A percentile compares a stretch with the other conserved stretches of the same genome.
phyloP scores from a whole-genome alignment of 2,888 invertebrate genomes.

The Thecophora atra region DNA sequence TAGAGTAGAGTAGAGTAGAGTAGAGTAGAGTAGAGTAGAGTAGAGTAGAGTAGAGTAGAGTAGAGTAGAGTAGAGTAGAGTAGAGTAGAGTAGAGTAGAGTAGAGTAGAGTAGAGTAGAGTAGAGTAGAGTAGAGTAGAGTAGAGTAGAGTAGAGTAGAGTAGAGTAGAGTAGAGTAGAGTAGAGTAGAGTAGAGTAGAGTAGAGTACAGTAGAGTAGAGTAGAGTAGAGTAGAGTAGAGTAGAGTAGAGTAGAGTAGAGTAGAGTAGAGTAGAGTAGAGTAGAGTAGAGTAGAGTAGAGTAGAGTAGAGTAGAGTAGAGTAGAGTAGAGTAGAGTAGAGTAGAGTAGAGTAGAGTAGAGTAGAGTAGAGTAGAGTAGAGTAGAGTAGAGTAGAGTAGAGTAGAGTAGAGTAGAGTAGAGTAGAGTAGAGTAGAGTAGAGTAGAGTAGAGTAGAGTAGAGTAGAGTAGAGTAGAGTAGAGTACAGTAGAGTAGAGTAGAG shows the following conservation, averaged over 20 bases:
- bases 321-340: slow-evolving; percentile 2
- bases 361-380: slow-evolving; percentile 7
- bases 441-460: slow-evolving; percentile 6
- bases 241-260: slow-evolving; percentile 5
- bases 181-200: too few species aligned
- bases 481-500: neutral
- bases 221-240: neutral
- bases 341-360: slow-evolving; percentile 14
- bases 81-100: too few species aligned
- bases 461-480: slow-evolving; percentile 11
- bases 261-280: slow-evolving; percentile 1
- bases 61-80: too few species aligned
- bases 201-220: neutral
- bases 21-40: too few species aligned
- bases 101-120: too few species aligned
- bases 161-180: too few species aligned
- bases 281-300: slow-evolving; percentile 7
- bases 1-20: too few species aligned
- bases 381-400: slow-evolving; percentile 3
- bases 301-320: slow-evolving; percentile 11
- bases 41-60: too few species aligned
- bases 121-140: too few species aligned
- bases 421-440: slow-evolving; percentile 14
- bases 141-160: too few species aligned
- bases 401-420: slow-evolving; percentile 9